These are phyloP conservation scores for Cinara cedri DNA, from an alignment of 2,888 invertebrate species.

Conservation along the genomic window DNA sequence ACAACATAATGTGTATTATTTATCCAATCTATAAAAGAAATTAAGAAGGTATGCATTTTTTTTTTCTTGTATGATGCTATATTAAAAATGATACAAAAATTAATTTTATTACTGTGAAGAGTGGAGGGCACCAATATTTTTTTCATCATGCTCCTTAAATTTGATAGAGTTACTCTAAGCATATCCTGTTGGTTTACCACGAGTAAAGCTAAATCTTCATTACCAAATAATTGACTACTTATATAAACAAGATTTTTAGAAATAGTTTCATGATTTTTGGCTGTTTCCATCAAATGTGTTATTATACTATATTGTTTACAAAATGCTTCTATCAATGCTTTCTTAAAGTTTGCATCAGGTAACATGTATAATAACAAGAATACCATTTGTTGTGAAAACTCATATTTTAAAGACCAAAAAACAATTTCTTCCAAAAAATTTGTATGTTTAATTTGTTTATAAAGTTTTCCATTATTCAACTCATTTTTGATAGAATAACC, in stretches of 20 bases:
- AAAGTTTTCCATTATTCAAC: too few relatives aligned
- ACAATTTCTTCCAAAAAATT: slow-evolving; percentile 93
- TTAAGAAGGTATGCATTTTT: neutral
- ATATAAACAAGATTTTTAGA: slow-evolving; percentile 97
- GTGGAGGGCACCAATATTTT: slow-evolving; percentile 87
- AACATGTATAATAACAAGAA: slow-evolving; percentile 93
- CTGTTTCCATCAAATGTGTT: slow-evolving; percentile 85
- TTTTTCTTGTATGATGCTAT: neutral
- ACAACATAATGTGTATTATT: slow-evolving; percentile 89
- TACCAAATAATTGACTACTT: slow-evolving; percentile 93
- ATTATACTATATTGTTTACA: slow-evolving; percentile 95
- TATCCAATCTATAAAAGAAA: slow-evolving; percentile 68
- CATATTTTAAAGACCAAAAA: slow-evolving; percentile 97
- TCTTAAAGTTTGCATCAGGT: slow-evolving; percentile 93
- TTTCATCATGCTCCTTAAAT: slow-evolving; percentile 90
- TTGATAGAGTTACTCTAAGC: slow-evolving; percentile 90
- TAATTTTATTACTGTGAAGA: slow-evolving; percentile 71
- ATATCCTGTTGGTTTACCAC: slow-evolving; percentile 90
- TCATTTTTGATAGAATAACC: too few relatives aligned
- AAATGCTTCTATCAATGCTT: slow-evolving; percentile 90
- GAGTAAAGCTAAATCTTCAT: slow-evolving; percentile 85
- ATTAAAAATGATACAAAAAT: neutral
- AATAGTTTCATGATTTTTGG: slow-evolving; percentile 85
- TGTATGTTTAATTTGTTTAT: slow-evolving; percentile 76
- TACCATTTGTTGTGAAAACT: slow-evolving; percentile 96